Conservation (phyloP, 2,113 vertebrate genomes). For the Etheostoma spectabile region DNA sequence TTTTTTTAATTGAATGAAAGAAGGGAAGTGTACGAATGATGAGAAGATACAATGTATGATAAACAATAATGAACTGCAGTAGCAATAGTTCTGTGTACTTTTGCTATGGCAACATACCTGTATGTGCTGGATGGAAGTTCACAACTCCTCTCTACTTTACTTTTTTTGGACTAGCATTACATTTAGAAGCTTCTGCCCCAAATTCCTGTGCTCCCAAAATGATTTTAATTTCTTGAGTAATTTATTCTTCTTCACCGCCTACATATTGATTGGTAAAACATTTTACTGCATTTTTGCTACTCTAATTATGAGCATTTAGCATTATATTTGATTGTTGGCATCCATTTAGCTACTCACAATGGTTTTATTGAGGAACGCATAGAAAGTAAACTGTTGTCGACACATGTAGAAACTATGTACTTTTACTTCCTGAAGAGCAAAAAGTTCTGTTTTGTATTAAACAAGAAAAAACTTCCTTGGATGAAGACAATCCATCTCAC, state of each 20-base stretch:
- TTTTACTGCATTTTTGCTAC: not conserved
- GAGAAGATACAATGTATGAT: not conserved
- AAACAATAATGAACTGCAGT: not conserved
- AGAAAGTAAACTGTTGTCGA: not conserved
- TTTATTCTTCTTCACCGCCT: not conserved
- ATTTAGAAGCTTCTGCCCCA: not conserved
- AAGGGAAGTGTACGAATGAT: not conserved
- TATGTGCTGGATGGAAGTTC: not conserved
- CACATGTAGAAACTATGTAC: not conserved
- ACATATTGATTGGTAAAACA: not conserved
- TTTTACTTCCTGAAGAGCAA: not conserved
- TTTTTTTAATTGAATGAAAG: not conserved
- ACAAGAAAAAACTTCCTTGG: not conserved
- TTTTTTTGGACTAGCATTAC: not conserved
- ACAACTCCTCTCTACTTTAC: too few species aligned
- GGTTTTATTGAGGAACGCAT: not conserved
- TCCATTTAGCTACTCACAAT: not conserved
- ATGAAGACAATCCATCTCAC: not conserved
- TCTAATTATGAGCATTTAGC: not conserved
- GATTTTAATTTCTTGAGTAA: not conserved
- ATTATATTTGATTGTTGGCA: not conserved
- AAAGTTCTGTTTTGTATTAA: not conserved
- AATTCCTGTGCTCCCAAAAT: not conserved
- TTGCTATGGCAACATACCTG: not conserved
- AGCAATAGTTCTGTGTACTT: not conserved